A percentile compares a stretch with the other conserved stretches of the same genome.
phyloP scores from a whole-genome alignment of 2,797 vertebrate genomes.

The Danionella dracula region DNA sequence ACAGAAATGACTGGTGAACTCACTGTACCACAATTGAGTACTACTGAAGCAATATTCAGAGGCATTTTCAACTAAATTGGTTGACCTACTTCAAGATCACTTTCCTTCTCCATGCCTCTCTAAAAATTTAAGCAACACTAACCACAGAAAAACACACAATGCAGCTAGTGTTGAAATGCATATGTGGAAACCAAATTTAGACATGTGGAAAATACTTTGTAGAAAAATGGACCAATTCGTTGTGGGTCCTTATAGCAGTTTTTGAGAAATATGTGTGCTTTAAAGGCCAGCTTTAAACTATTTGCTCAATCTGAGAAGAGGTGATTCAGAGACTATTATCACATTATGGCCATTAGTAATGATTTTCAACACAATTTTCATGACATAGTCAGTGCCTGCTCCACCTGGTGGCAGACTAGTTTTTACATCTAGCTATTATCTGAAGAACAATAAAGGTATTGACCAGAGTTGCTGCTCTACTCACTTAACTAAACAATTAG shows the following conservation, averaged over 20 bases:
- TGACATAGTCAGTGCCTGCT: too few species aligned
- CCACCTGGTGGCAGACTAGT: too few species aligned
- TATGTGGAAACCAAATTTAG: conserved; percentile 46
- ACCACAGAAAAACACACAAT: conserved; percentile 32
- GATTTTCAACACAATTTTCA: too few species aligned
- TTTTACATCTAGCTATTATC: too few species aligned
- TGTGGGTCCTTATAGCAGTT: conserved; percentile 36
- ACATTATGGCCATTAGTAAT: too few species aligned
- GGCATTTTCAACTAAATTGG: conserved; percentile 37
- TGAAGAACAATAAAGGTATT: too few species aligned
- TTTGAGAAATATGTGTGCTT: too few species aligned
- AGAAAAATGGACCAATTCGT: conserved; percentile 44
- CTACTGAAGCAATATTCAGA: conserved; percentile 33
- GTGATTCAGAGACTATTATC: too few species aligned
- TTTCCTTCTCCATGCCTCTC: conserved; percentile 44
- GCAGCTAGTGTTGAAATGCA: conserved; percentile 43
- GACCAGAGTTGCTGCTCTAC: too few species aligned
- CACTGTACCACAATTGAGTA: conserved; percentile 49
- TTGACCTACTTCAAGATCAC: conserved; percentile 39
- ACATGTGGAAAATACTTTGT: conserved; percentile 47
- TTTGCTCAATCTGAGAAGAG: too few species aligned
- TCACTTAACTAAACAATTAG: too few species aligned
- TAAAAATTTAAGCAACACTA: conserved; percentile 41
- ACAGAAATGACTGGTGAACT: conserved; percentile 45
- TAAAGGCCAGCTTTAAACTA: conserved; percentile 29